phyloP scores from a whole-genome alignment of 2,888 invertebrate species.

The Bhutanitis thaidina region DNA sequence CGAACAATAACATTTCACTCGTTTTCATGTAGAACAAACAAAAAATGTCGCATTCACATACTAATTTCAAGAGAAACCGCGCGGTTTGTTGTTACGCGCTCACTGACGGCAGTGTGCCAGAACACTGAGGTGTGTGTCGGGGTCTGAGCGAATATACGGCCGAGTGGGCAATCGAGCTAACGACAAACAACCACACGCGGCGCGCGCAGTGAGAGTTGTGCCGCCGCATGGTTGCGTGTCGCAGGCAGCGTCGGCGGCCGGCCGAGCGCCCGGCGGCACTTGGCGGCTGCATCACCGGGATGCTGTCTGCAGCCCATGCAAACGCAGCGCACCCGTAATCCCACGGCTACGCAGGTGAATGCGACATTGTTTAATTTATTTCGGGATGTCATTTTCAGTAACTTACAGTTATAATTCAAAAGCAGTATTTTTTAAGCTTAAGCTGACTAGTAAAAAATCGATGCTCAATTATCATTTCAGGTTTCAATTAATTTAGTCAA shows the following conservation, averaged over 20 bases:
- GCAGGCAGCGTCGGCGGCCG: conserved; percentile 27
- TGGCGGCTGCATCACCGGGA: conserved; percentile 51
- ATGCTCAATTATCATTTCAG: too few relatives aligned
- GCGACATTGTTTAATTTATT: conserved; percentile 7
- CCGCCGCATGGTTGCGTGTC: conserved; percentile 40
- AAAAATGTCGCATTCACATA: conserved; percentile 72
- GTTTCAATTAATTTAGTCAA: too few relatives aligned
- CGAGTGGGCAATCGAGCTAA: conserved; percentile 45
- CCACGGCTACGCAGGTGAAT: conserved; percentile 21
- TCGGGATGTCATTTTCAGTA: not conserved
- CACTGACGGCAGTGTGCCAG: conserved; percentile 53
- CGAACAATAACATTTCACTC: conserved; percentile 70
- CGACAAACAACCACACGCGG: conserved; percentile 70
- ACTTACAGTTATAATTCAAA: too few relatives aligned
- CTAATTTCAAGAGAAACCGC: conserved; percentile 68
- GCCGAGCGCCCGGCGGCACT: conserved; percentile 33
- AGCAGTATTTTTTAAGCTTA: too few relatives aligned
- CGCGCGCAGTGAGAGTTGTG: conserved; percentile 78
- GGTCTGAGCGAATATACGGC: conserved; percentile 23
- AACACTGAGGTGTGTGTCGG: conserved; percentile 45
- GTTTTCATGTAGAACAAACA: conserved; percentile 59
- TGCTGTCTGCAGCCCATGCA: conserved; percentile 50
- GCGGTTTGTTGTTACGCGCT: conserved; percentile 57
- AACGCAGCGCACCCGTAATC: conserved; percentile 26
- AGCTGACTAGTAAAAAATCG: too few relatives aligned